These are phyloP conservation scores for Onychostoma macrolepis DNA, from an alignment of 2,113 vertebrate genomes.

Conservation along the genomic window DNA sequence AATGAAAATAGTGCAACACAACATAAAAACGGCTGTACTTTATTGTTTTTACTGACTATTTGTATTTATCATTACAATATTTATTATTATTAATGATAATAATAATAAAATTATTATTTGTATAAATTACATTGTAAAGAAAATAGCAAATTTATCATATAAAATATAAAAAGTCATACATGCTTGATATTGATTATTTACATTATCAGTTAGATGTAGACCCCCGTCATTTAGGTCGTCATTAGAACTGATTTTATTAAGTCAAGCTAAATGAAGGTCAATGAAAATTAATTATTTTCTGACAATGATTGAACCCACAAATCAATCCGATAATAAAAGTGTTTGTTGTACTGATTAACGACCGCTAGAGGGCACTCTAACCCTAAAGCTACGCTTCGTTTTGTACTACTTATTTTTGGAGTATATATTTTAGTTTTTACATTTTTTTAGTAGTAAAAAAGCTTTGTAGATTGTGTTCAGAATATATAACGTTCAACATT, in stretches of 20 bases:
- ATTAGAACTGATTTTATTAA: background rate
- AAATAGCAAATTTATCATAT: too few relatives aligned
- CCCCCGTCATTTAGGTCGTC: background rate
- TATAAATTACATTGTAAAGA: too few relatives aligned
- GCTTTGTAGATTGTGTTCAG: background rate
- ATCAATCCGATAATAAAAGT: background rate
- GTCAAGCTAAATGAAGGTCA: background rate
- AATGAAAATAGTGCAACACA: too few relatives aligned
- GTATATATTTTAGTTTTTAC: background rate
- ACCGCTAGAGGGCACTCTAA: slow-evolving; percentile 56
- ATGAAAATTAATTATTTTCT: background rate
- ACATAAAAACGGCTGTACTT: too few relatives aligned
- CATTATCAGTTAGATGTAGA: background rate
- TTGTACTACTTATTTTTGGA: background rate
- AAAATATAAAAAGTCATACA: background rate
- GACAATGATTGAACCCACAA: background rate
- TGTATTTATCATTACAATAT: too few relatives aligned
- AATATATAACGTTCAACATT: background rate
- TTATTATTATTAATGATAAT: too few relatives aligned
- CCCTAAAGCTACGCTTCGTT: slow-evolving; percentile 3
- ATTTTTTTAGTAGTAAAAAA: background rate
- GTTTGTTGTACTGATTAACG: background rate
- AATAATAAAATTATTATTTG: too few relatives aligned
- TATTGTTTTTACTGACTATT: too few relatives aligned
- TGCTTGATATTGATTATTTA: background rate